Base-by-base conservation (phyloP, 2,113 vertebrate genomes). In the Ochotona curzoniae region DNA sequence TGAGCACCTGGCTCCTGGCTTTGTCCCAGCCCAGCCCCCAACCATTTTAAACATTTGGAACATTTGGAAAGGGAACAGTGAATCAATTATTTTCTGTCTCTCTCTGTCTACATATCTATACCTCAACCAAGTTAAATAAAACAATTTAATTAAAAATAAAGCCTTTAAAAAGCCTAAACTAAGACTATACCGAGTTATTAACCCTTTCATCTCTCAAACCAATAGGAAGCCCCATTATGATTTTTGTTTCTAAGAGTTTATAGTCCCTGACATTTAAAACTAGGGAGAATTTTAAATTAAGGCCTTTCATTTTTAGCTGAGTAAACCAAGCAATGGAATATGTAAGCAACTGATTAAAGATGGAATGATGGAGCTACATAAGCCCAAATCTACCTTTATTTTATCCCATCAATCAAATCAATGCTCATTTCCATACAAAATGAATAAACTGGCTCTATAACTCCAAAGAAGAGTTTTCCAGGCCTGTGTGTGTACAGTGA, bases 221-320 rank as follows among this genome's bases (percentile, higher is more conserved):
- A 44, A 70, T 13, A 5, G 15, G 5, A 85, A 61, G 51, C 64
- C 60, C 86, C 18, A 38, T 51, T 26, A 20, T 93, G 86, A 15
- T 38, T 84, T 92, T 28, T 49, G 2, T 94, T 93, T 92, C 85
- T 71, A 51, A 83, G 15, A 82, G 18, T 81, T 83, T 70, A 74
- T 15, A 47, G 35, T 47, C 8, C 12, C 28, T 84, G 14, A 51
- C 44, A 81, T 95, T 83, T 85, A 51, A 86, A 87, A 84, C 57
- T 73, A 4, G 54, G 54, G 87, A 86, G 49, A 91, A 83, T 10
- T 87, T 76, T 28, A 73, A 26, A 57, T 15, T 26, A 35, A 81
- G 89, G 71, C 25, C 7, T 63, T 12, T 11, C 10, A 7, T 67
- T 87, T 64, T 51, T 30, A 79, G 18, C 63, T 70, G 11, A 69